Percentiles rank a stretch among this genome's conserved stretches.
Conservation (phyloP, 2,113 vertebrate species). For the Channa maculata region DNA sequence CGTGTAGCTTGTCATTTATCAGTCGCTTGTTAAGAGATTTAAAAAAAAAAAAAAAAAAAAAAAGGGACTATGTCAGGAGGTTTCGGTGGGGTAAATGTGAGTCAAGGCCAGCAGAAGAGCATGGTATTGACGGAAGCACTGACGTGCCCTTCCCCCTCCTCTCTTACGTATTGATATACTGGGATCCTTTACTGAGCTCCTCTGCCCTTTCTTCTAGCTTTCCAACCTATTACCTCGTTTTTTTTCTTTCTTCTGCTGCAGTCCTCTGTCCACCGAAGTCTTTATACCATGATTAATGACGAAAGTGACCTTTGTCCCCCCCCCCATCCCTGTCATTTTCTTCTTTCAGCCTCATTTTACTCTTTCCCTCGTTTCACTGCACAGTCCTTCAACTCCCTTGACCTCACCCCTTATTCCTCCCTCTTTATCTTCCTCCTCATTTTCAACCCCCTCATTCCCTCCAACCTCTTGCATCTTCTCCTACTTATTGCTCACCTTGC, state of each 20-base stretch:
- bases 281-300: slow-evolving; percentile 23
- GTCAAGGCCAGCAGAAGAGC: slow-evolving; percentile 53
- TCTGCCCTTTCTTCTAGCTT: slow-evolving; percentile 12
- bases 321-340: slow-evolving; percentile 4
- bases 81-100: background rate
- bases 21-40: slow-evolving; percentile 24
- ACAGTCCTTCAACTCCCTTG: background rate
- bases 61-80: background rate
- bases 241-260: background rate
- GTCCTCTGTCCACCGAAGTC: background rate
- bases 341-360: background rate
- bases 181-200: slow-evolving; percentile 33
- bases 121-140: slow-evolving; percentile 42
- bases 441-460: background rate
- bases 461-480: too few relatives aligned
- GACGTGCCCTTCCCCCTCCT: background rate
- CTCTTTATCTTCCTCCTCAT: background rate
- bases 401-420: too few relatives aligned
- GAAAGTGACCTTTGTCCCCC: slow-evolving; percentile 25
- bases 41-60: slow-evolving; percentile 1
- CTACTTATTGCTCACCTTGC: too few relatives aligned
- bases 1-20: slow-evolving; percentile 19
- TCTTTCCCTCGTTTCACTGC: background rate
- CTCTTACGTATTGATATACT: slow-evolving; percentile 43
- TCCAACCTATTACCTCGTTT: background rate